Evolutionary conservation across 2,797 vertebrate genomes (phyloP).

Genomic region (Sebastes matsubarae): DNA sequence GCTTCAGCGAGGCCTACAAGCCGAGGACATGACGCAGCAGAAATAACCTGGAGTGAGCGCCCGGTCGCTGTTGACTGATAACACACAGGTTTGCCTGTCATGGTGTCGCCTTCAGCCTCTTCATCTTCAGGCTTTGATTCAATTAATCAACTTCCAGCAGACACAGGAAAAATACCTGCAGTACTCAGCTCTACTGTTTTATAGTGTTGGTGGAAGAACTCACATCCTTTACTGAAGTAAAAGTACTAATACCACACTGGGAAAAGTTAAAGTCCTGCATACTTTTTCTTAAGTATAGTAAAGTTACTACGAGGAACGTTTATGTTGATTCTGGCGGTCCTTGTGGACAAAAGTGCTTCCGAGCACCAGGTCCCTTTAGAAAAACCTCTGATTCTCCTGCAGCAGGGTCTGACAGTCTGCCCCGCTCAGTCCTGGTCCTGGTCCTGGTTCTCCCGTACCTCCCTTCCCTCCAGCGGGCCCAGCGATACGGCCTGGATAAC

Average conservation of each 20-base stretch:
- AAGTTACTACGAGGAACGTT: no score
- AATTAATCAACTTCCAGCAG: background rate
- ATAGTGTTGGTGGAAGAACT: background rate
- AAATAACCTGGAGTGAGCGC: background rate
- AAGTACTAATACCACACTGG: background rate
- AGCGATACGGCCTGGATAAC: no score
- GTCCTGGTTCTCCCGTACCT: no score
- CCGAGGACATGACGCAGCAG: background rate
- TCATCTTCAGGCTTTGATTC: background rate
- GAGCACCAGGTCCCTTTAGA: fast-evolving
- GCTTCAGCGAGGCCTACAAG: no score
- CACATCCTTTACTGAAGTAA: background rate
- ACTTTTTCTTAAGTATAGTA: background rate
- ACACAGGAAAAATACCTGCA: background rate
- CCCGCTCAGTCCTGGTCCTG: no score
- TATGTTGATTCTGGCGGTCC: no score
- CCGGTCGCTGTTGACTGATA: background rate
- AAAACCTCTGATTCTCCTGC: no score
- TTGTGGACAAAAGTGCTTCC: no score
- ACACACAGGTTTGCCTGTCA: background rate
- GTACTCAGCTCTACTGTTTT: background rate
- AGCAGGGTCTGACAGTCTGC: no score
- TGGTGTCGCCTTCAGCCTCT: background rate
- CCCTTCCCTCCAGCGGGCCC: no score
- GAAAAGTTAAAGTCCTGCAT: background rate